These are phyloP conservation scores for Noctua comes DNA, from an alignment of 2,888 invertebrate genomes.

Conservation along the genomic window DNA sequence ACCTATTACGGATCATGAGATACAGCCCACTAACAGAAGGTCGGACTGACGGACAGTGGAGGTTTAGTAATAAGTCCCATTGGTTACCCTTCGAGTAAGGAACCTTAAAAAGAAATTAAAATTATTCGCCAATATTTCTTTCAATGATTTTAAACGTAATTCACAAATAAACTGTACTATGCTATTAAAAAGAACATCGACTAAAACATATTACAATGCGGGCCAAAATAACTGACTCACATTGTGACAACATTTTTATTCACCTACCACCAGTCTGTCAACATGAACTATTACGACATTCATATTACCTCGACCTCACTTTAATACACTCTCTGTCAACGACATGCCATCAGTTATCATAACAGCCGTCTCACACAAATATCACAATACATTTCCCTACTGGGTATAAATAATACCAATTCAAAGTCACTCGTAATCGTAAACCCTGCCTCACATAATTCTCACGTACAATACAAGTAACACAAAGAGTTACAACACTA, in stretches of 20 bases:
- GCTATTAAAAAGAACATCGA: neutral
- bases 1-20: too few species aligned
- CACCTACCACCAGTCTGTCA: neutral
- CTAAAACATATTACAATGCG: conserved; percentile 5
- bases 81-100: too few species aligned
- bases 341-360: conserved; percentile 39
- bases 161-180: neutral
- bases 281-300: conserved; percentile 26
- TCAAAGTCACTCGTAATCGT: conserved; percentile 59
- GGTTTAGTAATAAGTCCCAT: too few species aligned
- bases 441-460: conserved; percentile 56
- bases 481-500: conserved; percentile 51
- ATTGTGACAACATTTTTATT: conserved; percentile 4
- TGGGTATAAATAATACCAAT: conserved; percentile 54
- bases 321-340: conserved; percentile 38
- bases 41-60: too few species aligned
- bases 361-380: conserved; percentile 38
- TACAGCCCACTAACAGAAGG: too few species aligned
- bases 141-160: neutral
- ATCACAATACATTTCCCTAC: conserved; percentile 50
- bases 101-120: too few species aligned
- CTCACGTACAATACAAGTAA: conserved; percentile 56
- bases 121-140: too few species aligned
- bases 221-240: conserved; percentile 9
- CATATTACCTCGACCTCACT: conserved; percentile 35